phyloP scores from a whole-genome alignment of 2,888 invertebrate genomes.

The Drosophila silvestris region DNA sequence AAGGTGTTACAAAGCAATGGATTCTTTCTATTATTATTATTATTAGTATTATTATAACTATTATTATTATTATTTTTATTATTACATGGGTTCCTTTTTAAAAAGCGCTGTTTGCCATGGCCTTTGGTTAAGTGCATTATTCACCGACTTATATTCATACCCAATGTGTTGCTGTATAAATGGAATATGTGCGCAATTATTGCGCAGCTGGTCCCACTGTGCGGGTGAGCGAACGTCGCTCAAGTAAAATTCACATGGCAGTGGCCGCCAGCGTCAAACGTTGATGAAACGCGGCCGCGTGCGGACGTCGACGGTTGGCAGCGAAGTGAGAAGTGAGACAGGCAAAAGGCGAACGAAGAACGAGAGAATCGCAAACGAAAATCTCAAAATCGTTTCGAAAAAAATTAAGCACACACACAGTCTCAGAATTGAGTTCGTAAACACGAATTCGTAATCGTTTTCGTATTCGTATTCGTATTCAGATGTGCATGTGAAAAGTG shows the following conservation, averaged over 20 bases:
- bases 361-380: constrained; percentile 29
- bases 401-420: constrained; percentile 11
- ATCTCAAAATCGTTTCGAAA: constrained; percentile 58
- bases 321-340: constrained; percentile 12
- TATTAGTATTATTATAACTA: too few relatives aligned
- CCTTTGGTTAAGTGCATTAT: neutral
- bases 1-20: too few relatives aligned
- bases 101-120: too few relatives aligned
- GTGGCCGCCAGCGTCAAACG: constrained; percentile 72
- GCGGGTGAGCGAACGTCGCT: constrained; percentile 45
- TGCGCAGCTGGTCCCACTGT: constrained; percentile 35
- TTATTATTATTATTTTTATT: neutral
- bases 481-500: constrained; percentile 70
- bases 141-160: neutral
- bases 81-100: too few relatives aligned
- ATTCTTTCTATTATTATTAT: too few relatives aligned
- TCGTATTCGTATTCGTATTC: constrained; percentile 38
- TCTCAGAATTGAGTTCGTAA: constrained; percentile 38
- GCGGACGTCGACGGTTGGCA: constrained; percentile 65
- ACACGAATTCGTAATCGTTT: constrained; percentile 16
- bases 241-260: constrained; percentile 77
- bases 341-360: constrained; percentile 20
- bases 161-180: neutral
- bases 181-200: neutral
- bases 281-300: constrained; percentile 82